These are phyloP conservation scores for Neoscelio sp. DNA, from an alignment of 2,888 invertebrate species.

Conservation along the genomic window DNA sequence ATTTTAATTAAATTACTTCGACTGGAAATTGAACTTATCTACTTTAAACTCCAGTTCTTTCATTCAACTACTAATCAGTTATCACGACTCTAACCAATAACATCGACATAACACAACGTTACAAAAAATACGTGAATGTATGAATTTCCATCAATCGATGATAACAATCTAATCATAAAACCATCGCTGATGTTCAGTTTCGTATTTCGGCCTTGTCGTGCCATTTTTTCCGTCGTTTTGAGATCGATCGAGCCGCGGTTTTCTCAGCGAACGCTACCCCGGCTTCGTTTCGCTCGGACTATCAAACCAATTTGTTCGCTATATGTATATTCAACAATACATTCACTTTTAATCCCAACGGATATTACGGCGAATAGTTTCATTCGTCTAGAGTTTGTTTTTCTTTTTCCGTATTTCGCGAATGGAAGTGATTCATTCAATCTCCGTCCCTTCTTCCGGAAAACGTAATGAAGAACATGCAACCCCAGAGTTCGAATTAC, in stretches of 20 bases:
- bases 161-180: constrained; percentile 27
- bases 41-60: too few species aligned
- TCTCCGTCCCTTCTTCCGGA: constrained; percentile 60
- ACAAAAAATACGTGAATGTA: not conserved
- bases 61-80: too few species aligned
- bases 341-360: constrained; percentile 64
- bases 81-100: not conserved
- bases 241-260: constrained; percentile 46
- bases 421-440: constrained; percentile 62
- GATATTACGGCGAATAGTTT: constrained; percentile 64
- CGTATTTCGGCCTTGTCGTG: constrained; percentile 25
- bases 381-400: constrained; percentile 53
- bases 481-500: constrained; percentile 46
- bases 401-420: constrained; percentile 56
- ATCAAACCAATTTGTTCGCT: constrained; percentile 61
- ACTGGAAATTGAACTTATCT: too few species aligned
- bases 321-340: constrained; percentile 65
- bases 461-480: constrained; percentile 60
- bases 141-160: constrained; percentile 9
- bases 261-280: constrained; percentile 25
- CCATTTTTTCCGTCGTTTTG: constrained; percentile 12
- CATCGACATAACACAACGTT: not conserved
- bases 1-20: too few species aligned
- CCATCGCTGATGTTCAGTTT: constrained; percentile 28
- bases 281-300: constrained; percentile 54